These are phyloP conservation scores for Xestia xanthographa DNA, from an alignment of 2,888 invertebrate genomes.

Conservation along the genomic window DNA sequence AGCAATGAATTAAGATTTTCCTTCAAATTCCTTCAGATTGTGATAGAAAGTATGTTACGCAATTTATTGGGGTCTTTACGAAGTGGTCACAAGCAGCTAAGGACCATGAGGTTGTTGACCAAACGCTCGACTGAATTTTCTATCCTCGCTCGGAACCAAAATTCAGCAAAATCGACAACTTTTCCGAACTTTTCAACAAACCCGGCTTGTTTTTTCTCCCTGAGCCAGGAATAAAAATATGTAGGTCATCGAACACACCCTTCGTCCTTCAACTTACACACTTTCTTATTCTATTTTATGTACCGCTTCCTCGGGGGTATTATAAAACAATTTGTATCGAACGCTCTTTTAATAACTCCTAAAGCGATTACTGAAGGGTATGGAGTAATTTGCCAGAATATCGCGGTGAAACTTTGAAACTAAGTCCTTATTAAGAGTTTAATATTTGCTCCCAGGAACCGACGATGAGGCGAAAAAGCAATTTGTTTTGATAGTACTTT, in stretches of 20 bases:
- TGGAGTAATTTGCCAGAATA: conserved; percentile 60
- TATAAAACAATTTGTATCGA: conserved; percentile 68
- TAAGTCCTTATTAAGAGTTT: conserved; percentile 64
- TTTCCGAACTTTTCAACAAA: conserved; percentile 28
- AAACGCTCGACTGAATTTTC: conserved; percentile 9
- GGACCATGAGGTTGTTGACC: conserved; percentile 11
- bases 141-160: background rate
- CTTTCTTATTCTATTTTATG: conserved; percentile 36
- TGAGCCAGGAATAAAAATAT: conserved; percentile 43
- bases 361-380: conserved; percentile 57
- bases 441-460: conserved; percentile 56
- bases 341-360: conserved; percentile 65
- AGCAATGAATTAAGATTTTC: background rate
- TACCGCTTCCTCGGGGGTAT: conserved; percentile 50
- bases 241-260: conserved; percentile 48
- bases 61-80: background rate
- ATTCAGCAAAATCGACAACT: conserved; percentile 18
- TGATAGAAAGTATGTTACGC: background rate
- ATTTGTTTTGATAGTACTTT: conserved; percentile 51
- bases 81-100: background rate
- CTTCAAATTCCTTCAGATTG: background rate
- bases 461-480: conserved; percentile 51
- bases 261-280: conserved; percentile 41
- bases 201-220: conserved; percentile 20
- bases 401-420: conserved; percentile 61